Percentiles rank a stretch among this genome's conserved stretches.
phyloP scores from a whole-genome alignment of 1,140 invertebrate species.

The Neocloeon triangulifer region DNA sequence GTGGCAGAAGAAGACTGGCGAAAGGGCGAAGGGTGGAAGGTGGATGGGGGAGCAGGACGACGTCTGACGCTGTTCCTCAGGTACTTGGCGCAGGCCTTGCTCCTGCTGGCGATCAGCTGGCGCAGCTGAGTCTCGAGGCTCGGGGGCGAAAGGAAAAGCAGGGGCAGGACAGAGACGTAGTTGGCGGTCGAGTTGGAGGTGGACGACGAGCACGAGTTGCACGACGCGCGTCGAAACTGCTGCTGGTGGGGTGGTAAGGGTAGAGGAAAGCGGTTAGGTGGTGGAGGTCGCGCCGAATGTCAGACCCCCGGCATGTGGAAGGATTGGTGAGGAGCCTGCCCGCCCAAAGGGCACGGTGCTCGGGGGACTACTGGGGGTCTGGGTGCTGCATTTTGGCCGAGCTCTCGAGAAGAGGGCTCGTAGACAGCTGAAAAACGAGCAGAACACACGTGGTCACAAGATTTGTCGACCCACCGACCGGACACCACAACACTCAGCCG shows the following conservation, averaged over 20 bases:
- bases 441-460: constrained; percentile 17
- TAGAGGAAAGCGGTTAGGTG: not conserved
- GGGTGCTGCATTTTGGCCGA: constrained; percentile 26
- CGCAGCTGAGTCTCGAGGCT: constrained; percentile 24
- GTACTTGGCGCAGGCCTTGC: constrained; percentile 29
- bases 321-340: constrained; percentile 36
- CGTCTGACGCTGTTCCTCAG: constrained; percentile 26
- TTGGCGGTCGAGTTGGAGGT: constrained; percentile 19
- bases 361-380: constrained; percentile 41
- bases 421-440: constrained; percentile 30
- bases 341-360: too few relatives aligned
- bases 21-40: too few relatives aligned
- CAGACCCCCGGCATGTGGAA: constrained; percentile 25
- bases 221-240: constrained; percentile 24
- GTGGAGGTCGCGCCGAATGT: constrained; percentile 11
- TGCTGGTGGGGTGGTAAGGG: constrained; percentile 24
- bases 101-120: constrained; percentile 23
- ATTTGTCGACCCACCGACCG: too few relatives aligned
- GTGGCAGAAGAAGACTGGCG: too few relatives aligned
- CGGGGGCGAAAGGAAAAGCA: constrained; percentile 16
- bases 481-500: not conserved
- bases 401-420: constrained; percentile 33
- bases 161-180: constrained; percentile 17
- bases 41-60: too few relatives aligned
- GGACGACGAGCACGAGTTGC: constrained; percentile 16